Base-by-base conservation (phyloP, 2,888 invertebrate species). In the Electrophaes corylata region DNA sequence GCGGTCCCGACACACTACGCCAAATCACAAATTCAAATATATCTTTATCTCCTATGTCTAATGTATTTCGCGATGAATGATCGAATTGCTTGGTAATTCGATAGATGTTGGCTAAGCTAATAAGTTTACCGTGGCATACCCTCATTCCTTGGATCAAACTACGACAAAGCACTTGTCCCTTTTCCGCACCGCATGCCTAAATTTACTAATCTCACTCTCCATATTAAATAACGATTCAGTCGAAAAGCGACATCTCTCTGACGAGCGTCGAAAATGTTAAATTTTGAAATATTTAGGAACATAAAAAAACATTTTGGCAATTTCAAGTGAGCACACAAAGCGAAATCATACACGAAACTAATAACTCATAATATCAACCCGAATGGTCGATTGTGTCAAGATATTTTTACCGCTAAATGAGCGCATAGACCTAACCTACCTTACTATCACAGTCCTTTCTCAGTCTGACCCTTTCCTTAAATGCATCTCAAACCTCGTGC, bases 401-500 rank as follows among this genome's bases (percentile, higher is more conserved):
- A 79, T 76, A 82, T 81, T 83, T 85, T 86, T 83, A 82, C 84
- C 84, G 82, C 89, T 88, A 88, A 88, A 79, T 86, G 89, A 90
- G 91, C 88, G 90, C 83, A 79, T 79, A 83, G 81, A 79, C 83
- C 86, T 91, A 88, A 88, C 88, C 83, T 91, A 90, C 72, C 88
- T 88, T 86, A 81, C 89, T 91, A 91, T 91, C 91, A 91, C 91
- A 91, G 91, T 91, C 91, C 91, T 86, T 85, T 87, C 88, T 91
- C 91, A 91, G 91, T 91, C 91, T 88, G 91, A 89, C 86, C 90
- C 89, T 84, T 91, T 86, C 88, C 90, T 75, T 88, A 89, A 91
- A 90, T 88, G 91, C 88, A 85, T 87, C 80, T 83, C 87, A 78
- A 78, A 83, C 82, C 85, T 83, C 83, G 78, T 87, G 55, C 46